These are phyloP conservation scores for Troides helena DNA, from an alignment of 2,888 invertebrate species.

Conservation along the genomic window DNA sequence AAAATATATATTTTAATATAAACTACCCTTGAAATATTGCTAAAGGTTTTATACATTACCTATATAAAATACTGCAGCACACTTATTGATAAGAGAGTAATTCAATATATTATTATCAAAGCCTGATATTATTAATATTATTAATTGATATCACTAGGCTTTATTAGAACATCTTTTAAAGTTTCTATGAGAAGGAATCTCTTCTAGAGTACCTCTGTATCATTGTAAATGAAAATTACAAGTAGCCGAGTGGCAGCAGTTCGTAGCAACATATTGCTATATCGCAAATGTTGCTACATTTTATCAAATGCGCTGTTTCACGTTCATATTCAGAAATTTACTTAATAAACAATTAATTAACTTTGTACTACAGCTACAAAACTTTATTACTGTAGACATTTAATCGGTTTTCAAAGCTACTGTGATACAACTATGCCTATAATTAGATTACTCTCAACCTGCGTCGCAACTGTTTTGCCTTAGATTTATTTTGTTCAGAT, in stretches of 20 bases:
- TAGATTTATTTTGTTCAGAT: too few species aligned
- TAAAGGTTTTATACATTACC: too few species aligned
- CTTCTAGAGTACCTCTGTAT: background rate
- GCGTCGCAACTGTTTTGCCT: too few species aligned
- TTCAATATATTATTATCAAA: background rate
- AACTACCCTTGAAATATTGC: background rate
- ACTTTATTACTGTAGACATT: too few species aligned
- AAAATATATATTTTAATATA: background rate
- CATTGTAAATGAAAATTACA: constrained; percentile 14
- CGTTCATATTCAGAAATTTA: background rate
- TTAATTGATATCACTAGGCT: background rate
- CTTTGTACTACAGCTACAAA: too few species aligned
- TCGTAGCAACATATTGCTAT: constrained; percentile 21
- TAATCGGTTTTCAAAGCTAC: too few species aligned
- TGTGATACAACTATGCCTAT: too few species aligned
- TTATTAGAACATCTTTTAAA: background rate
- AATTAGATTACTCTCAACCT: too few species aligned
- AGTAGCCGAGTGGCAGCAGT: constrained; percentile 14
- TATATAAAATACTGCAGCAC: too few species aligned
- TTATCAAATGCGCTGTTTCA: background rate
- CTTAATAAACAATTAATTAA: background rate
- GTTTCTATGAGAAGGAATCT: background rate
- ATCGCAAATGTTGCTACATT: constrained; percentile 11
- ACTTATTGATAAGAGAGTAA: too few species aligned
- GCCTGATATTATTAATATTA: background rate